Evolutionary conservation across 2,113 vertebrate genomes (phyloP), one percentile per base, ranked within the genome.

Genomic region (Ardeotis arabs): DNA sequence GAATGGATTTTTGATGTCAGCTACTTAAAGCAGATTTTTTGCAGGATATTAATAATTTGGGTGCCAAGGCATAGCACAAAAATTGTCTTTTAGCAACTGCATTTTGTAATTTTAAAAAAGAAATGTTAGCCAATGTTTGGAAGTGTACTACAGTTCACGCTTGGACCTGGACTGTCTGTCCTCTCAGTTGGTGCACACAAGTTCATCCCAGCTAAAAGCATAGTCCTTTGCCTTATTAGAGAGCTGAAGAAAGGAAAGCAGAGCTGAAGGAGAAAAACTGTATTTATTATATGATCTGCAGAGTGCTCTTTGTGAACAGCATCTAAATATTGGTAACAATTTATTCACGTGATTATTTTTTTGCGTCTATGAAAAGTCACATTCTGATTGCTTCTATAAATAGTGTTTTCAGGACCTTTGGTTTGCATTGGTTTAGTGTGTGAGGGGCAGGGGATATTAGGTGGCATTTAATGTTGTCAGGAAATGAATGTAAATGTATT

Each of bases 401-500:
- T 50, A 74, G 14, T 19, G 27, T 68, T 84, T 89, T 59, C 31
- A 92, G 80, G 49, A 82, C 28, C 18, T 70, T 67, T 67, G 14
- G 4, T 84, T 80, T 95, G 25, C 31, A 67, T 86, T 53, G 14
- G 8, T 2, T 64, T 67, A 33, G 8, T 29, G 39, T 84, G 24
- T 45, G 72, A 76, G 8, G 35, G 35, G 17, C 47, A 75, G 52
- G 18, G 24, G 7, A 44, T 88, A 44, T 37, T 52, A 77, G 28
- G 18, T 18, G 24, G 12, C 29, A 68, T 53, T 56, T 86, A 52
- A 14, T 67, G 14, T 53, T 91, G 44, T 19, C 35, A 68, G 52
- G 19, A 87, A 90, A 96, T 84, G 4, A 72, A 81, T 95, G 47
- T 55, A 96, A 93, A 90, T 90, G 2, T 88, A 91, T 93, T 95